Evolutionary conservation across 2,113 vertebrate genomes (phyloP).

Genomic region (Motacilla alba): DNA sequence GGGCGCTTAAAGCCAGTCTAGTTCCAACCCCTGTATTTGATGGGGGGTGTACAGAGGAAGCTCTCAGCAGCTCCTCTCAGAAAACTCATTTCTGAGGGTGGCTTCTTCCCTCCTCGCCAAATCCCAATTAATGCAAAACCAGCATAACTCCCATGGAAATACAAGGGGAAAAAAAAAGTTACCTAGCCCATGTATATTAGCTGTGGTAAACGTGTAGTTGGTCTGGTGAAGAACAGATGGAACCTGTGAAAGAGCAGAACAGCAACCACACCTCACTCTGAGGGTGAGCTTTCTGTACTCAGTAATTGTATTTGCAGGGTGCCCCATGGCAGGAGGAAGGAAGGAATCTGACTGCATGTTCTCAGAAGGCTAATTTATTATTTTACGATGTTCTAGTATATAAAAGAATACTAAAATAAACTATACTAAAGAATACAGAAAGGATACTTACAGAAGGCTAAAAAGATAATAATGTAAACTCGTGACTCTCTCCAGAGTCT

Average conservation of each 20-base stretch:
- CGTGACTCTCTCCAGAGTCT: no score
- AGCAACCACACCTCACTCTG: neutral
- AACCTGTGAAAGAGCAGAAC: neutral
- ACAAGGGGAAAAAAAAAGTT: rapidly evolving
- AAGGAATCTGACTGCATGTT: no score
- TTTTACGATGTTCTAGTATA: no score
- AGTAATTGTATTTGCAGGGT: no score
- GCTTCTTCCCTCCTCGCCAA: neutral
- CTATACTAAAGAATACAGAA: no score
- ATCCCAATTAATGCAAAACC: neutral
- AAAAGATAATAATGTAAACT: no score
- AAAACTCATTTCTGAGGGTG: neutral
- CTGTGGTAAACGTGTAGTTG: neutral
- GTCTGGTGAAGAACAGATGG: neutral
- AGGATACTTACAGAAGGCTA: no score
- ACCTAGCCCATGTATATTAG: rapidly evolving
- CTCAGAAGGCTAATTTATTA: no score
- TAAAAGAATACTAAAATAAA: no score
- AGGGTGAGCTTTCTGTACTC: neutral
- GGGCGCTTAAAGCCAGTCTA: neutral
- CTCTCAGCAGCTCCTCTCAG: neutral
- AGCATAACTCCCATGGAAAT: neutral
- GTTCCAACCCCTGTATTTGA: neutral
- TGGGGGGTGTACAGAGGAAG: neutral
- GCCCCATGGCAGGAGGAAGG: no score